Evolutionary conservation across 30 jellyfish, hydroid and myxozoan genomes (phyloP), one percentile per base, ranked within the genome.

Genomic region (Clytia hemisphaerica): DNA sequence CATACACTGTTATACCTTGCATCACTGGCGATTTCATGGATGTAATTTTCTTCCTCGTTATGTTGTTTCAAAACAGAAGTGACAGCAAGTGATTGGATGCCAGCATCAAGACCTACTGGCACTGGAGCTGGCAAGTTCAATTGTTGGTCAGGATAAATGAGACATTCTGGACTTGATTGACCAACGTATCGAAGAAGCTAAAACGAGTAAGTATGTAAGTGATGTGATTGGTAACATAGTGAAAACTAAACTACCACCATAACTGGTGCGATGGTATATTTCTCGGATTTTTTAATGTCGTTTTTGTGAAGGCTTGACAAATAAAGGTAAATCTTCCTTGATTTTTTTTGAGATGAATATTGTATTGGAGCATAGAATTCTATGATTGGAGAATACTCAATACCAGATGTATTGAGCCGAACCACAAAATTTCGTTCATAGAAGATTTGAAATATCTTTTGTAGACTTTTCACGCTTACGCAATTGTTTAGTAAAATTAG

Each of bases 1-100:
- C n/a, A n/a, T n/a, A n/a, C n/a, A n/a, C n/a, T n/a, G n/a, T n/a
- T n/a, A 50, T 26, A 91, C 99, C 95, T 72, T 16, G 81, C 88
- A 61, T 91, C 99, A 37, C 67, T 83, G 24, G 73, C 61, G 15
- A 91, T 73, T 54, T 91, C 99, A 45, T 91, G 99, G 27, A 82
- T 93, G 55, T 91, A 91, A 53, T 91, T 91, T 49, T 91, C 95
- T 42, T 91, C 99, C 57, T 91, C 95, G 76, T 91, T 91, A 81
- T 80, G 94, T 68, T 91, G 99, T 62, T 91, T 91, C 44, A 91
- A 48, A 15, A 91, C 99, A 10, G 99, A 75, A 0, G 94, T 91
- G 44, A 91, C 99, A 1, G 76, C 94, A 1, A 86, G 61, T 24
- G 95, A 77, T 67, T 91, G 99, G 26, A 81, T 72, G 48, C 76